These are phyloP conservation scores for Perizoma affinitatum DNA, from an alignment of 2,888 invertebrate genomes.

Conservation along the genomic window DNA sequence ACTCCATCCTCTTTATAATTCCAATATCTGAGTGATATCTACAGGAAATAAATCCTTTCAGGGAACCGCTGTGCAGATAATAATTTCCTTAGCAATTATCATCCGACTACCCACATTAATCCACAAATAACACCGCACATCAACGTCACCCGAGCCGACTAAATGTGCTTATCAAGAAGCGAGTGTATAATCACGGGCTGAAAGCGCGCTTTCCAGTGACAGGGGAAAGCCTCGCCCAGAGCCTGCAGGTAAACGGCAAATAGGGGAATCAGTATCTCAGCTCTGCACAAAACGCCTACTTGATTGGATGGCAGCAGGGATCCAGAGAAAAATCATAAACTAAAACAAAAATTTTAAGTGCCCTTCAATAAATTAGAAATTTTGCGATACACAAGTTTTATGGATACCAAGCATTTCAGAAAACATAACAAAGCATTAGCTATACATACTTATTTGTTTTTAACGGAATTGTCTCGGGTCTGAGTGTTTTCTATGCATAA, in stretches of 20 bases:
- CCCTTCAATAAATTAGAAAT: no score
- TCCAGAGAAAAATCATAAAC: background rate
- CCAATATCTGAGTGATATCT: background rate
- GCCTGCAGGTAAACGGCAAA: constrained; percentile 23
- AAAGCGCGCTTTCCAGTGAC: constrained; percentile 35
- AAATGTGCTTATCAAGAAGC: constrained; percentile 36
- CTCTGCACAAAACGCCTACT: constrained; percentile 6
- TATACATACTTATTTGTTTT: no score
- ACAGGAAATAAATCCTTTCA: constrained; percentile 17
- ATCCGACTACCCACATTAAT: constrained; percentile 26
- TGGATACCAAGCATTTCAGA: no score
- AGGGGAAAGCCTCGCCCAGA: constrained; percentile 31
- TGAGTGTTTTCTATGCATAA: no score
- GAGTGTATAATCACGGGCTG: constrained; percentile 32
- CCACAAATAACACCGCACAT: constrained; percentile 29
- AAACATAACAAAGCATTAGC: no score
- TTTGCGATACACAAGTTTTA: no score
- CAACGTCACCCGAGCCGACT: constrained; percentile 30
- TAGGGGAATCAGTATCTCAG: background rate
- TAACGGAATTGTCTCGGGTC: no score
- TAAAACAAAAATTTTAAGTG: no score
- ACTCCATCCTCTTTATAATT: no score
- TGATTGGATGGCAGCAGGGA: background rate
- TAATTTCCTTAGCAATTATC: constrained; percentile 26
- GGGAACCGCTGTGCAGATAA: constrained; percentile 8